Evolutionary conservation across 2,797 vertebrate species (phyloP).

Genomic region (Lerista edwardsae): DNA sequence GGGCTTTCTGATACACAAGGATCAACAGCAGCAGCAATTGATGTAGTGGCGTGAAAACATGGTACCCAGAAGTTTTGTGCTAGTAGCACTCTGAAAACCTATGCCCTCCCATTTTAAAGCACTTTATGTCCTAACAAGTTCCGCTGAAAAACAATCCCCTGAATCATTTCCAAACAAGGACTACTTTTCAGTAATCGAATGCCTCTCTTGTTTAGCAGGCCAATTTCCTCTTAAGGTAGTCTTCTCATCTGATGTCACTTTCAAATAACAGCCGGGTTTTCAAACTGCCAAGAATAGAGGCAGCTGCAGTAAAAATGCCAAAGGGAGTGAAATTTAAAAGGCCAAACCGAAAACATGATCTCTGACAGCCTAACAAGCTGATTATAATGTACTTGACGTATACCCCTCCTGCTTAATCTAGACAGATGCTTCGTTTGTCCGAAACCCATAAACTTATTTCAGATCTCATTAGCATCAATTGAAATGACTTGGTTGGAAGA

Average conservation of each 20-base stretch:
- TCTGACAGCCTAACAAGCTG: slow-evolving; percentile 26
- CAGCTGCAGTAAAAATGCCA: slow-evolving; percentile 1
- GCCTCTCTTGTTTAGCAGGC: background rate
- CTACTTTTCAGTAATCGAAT: background rate
- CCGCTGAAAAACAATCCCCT: background rate
- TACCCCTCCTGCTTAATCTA: slow-evolving; percentile 15
- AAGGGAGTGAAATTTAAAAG: slow-evolving; percentile 18
- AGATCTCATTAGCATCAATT: slow-evolving; percentile 14
- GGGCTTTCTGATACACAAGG: too few relatives aligned
- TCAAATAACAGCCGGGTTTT: background rate
- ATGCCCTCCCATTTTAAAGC: background rate
- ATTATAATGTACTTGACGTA: slow-evolving; percentile 30
- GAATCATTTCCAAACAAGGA: background rate
- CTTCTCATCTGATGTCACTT: background rate
- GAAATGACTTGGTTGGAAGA: background rate
- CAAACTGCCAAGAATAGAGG: slow-evolving; percentile 18
- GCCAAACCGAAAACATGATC: slow-evolving; percentile 21
- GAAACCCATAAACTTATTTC: slow-evolving; percentile 21
- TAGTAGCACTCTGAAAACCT: background rate
- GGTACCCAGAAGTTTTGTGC: background rate
- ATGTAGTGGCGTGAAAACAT: background rate
- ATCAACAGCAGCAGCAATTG: too few relatives aligned
- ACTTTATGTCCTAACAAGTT: background rate
- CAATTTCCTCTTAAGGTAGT: background rate
- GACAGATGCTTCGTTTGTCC: slow-evolving; percentile 18